These are phyloP conservation scores for Himantopus leucocephalus DNA, from an alignment of 2,113 vertebrate species.

Conservation along the genomic window DNA sequence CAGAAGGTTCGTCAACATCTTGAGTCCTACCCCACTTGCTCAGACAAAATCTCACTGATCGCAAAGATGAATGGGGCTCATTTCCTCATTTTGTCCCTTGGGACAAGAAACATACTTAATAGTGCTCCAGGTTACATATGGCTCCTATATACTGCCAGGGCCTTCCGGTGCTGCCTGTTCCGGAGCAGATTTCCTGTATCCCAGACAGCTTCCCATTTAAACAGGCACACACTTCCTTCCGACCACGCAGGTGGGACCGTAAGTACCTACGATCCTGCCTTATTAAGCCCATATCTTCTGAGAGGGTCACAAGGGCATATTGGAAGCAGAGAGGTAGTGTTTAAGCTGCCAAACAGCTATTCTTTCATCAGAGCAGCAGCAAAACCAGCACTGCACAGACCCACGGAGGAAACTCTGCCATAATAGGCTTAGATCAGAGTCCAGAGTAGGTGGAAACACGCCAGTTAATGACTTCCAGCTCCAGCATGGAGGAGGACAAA, in stretches of 20 bases:
- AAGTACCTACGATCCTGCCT: neutral
- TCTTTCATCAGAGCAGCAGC: slow-evolving; percentile 4
- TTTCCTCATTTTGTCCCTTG: slow-evolving; percentile 32
- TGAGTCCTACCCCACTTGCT: neutral
- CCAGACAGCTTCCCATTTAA: slow-evolving; percentile 12
- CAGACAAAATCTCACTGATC: neutral
- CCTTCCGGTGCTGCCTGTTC: neutral
- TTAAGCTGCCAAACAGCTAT: neutral
- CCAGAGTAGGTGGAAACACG: neutral
- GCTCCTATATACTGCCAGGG: neutral
- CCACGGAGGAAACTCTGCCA: slow-evolving; percentile 23
- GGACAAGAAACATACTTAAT: neutral
- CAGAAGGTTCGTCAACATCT: neutral
- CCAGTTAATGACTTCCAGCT: slow-evolving; percentile 47
- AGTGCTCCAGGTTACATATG: slow-evolving; percentile 4
- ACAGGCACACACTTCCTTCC: slow-evolving; percentile 26
- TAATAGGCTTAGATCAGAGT: slow-evolving; percentile 39
- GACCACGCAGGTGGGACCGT: neutral
- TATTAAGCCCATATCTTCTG: neutral
- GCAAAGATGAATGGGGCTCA: slow-evolving; percentile 9
- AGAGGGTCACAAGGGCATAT: neutral
- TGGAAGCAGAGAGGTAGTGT: neutral
- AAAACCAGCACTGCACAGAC: neutral
- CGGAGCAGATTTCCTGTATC: slow-evolving; percentile 38
- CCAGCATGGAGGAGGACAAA: slow-evolving; percentile 4